These are phyloP conservation scores for Arctocebus calabarensis DNA, from an alignment of 2,797 vertebrate species.

Conservation along the genomic window DNA sequence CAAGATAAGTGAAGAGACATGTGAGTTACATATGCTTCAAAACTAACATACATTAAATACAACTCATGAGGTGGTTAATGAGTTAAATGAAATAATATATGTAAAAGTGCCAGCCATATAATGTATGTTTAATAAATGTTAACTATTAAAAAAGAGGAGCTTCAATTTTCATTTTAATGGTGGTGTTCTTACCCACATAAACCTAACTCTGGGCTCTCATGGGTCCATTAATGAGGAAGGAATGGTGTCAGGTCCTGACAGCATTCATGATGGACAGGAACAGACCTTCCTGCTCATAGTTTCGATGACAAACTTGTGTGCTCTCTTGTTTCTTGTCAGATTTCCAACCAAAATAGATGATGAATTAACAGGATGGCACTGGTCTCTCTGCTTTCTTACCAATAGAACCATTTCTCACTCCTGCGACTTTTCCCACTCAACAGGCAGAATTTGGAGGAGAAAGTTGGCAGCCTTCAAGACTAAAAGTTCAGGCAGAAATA, in stretches of 20 bases:
- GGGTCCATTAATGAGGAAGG: neutral
- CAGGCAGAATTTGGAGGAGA: neutral
- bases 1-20: no score
- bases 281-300: neutral
- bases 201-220: neutral
- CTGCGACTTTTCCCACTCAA: neutral
- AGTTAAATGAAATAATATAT: neutral
- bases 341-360: conserved; percentile 22
- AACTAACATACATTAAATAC: no score
- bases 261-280: neutral
- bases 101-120: neutral
- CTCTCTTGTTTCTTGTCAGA: neutral
- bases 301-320: neutral
- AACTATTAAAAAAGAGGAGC: neutral
- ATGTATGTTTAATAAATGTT: neutral
- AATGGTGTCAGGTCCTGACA: neutral
- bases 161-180: neutral
- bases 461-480: neutral
- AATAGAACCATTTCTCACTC: neutral
- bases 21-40: no score
- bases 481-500: neutral
- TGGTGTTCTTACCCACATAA: neutral
- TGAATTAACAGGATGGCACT: neutral
- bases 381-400: neutral
- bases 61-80: no score